Evolutionary conservation across 2,113 vertebrate species (phyloP), one percentile per base, ranked within the genome.

Genomic region (Oxygymnocypris stewartii): DNA sequence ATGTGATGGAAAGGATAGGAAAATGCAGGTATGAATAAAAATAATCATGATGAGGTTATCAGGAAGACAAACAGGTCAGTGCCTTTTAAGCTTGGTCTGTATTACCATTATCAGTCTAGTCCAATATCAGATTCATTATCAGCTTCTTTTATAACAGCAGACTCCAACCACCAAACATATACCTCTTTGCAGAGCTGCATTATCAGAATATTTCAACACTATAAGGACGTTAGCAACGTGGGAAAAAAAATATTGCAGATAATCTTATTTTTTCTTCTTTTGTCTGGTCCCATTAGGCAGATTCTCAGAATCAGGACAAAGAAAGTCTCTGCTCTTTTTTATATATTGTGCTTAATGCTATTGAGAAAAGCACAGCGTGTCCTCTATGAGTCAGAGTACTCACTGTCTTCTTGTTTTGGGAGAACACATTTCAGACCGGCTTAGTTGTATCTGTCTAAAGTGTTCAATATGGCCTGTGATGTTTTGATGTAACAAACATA

Each of bases 21-120:
- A 71, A 79, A 57, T 54, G 10, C 31, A 49, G 54, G 31, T 47
- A n/a, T 63, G 79, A 82, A 75, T 23, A n/a, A 37, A 69, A 83
- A 73, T 44, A 79, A 71, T 65, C 20, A 79, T 20, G 23, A 73
- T 78, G 76, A 54, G n/a, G 18, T 49, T 16, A 82, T 82, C 80
- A 82, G 44, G 25, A 79, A 73, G 35, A 8, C 42, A 77, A 28
- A 20, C 49, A 35, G 20, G 20, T 37, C 61, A 59, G 10, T 78
- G 13, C 49, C 42, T 79, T 67, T 49, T 40, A 11, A 47, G 63
- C n/a, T 14, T 35, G 12, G 14, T 44, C 74, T 40, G 44, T 54
- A 54, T 79, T 67, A 73, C 49, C 73, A 35, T 40, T 57, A 77
- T 31, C 61, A 35, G 35, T 23, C 49, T n/a, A 59, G 23, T 59